Evolutionary conservation across 1,140 invertebrate genomes (phyloP), one percentile per base, ranked within the genome.

Genomic region (Phenacoccus solenopsis): DNA sequence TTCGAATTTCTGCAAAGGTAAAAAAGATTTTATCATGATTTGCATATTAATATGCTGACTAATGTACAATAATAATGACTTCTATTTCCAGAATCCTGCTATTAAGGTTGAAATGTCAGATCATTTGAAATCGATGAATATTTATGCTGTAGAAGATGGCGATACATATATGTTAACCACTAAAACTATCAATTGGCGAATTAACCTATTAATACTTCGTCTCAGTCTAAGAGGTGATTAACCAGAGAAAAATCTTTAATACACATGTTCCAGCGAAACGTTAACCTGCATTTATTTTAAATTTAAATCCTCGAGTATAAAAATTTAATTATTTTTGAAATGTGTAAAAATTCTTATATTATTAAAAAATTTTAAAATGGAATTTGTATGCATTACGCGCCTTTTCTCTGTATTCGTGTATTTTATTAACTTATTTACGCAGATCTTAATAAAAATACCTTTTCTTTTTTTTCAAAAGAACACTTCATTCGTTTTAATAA

Each of bases 61-160:
- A n/a, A n/a, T n/a, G n/a, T n/a, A n/a, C n/a, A n/a, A n/a, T n/a
- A n/a, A 32, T 32, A 49, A 24, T 64, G 22, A 10, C 20, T 25
- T 64, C 25, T 5, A 16, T 22, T 64, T 64, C 16, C 59, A 64
- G 59, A 64, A 64, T 24, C 59, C 59, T 5, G 59, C 59, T 25
- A 64, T 64, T 64, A 64, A 64, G 25, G 59, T 64, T 64, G 59
- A 64, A 24, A 64, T 64, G 59, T 24, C 59, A 10, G 59, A 64
- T 64, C 59, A 64, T 13, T 64, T 64, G 16, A 64, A 64, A 25
- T 22, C 59, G 59, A 64, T 64, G 59, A 64, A 64, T 64, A 64
- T 64, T 64, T 64, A 64, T 20, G 59, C 59, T 16, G 59, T 64
- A 10, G 59, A 64, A 64, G 59, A 64, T 64, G 59, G 59, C 20